Conservation (phyloP, 2,797 vertebrate genomes). For the Myoxocephalus aenaeus region DNA sequence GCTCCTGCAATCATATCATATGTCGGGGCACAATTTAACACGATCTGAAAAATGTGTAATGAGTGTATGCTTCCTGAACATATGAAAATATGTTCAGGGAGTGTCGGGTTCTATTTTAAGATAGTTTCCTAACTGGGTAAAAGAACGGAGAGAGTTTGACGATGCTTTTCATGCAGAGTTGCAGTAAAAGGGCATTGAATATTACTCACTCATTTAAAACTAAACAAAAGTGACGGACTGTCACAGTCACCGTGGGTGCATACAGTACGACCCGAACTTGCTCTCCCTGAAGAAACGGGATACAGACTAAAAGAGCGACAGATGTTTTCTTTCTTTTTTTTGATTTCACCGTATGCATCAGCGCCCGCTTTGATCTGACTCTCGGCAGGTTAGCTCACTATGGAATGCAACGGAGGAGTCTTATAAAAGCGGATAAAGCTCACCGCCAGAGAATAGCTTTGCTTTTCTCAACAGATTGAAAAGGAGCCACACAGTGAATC, state of each 20-base stretch:
- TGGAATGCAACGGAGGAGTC: slow-evolving; percentile 66
- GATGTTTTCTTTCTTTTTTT: slow-evolving; percentile 45
- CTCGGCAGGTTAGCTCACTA: slow-evolving; percentile 72
- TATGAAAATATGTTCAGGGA: slow-evolving; percentile 18
- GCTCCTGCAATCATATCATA: slow-evolving; percentile 28
- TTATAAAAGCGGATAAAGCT: slow-evolving; percentile 77
- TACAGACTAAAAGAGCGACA: slow-evolving; percentile 54
- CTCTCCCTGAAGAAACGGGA: slow-evolving; percentile 51
- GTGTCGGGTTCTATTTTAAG: slow-evolving; percentile 43
- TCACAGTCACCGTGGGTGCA: slow-evolving; percentile 30
- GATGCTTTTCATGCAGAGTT: slow-evolving; percentile 26
- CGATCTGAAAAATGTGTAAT: slow-evolving; percentile 5
- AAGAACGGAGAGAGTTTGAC: slow-evolving; percentile 19
- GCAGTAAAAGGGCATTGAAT: slow-evolving; percentile 48
- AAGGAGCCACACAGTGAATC: slow-evolving; percentile 67
- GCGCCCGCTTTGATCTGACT: slow-evolving; percentile 72
- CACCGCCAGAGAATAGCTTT: slow-evolving; percentile 69
- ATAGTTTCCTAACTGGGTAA: slow-evolving; percentile 31
- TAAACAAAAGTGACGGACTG: slow-evolving; percentile 37
- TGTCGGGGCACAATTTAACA: slow-evolving; percentile 26
- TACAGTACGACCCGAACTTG: slow-evolving; percentile 40
- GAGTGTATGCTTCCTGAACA: slow-evolving; percentile 31
- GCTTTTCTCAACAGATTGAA: slow-evolving; percentile 75
- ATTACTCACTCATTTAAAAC: slow-evolving; percentile 20
- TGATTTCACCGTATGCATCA: slow-evolving; percentile 55